Conservation (phyloP, 2,888 invertebrate genomes). For the Chloroclystis v-ata region DNA sequence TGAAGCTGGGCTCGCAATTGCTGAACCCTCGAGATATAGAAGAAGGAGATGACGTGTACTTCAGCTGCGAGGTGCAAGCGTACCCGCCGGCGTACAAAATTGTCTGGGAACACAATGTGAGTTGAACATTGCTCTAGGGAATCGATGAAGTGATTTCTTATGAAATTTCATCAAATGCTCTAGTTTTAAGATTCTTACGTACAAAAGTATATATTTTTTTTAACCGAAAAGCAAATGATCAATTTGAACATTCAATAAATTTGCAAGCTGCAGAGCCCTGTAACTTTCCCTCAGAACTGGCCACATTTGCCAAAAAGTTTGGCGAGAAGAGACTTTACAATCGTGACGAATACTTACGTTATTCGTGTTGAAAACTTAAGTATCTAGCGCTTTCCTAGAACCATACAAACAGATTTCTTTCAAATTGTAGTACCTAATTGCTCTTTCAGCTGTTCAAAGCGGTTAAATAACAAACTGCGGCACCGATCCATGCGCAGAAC, state of each 20-base stretch:
- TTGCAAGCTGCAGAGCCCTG: background rate
- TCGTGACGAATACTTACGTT: conserved; percentile 14
- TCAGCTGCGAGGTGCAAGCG: conserved; percentile 67
- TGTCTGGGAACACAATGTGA: conserved; percentile 75
- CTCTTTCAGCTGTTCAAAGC: background rate
- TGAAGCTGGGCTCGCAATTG: conserved; percentile 63
- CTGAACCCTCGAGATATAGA: conserved; percentile 71
- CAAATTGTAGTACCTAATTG: conserved; percentile 1
- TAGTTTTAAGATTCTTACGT: too few species aligned
- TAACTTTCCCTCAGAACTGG: conserved; percentile 14
- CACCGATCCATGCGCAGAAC: background rate
- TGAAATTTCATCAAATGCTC: too few species aligned
- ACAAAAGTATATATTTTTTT: too few species aligned
- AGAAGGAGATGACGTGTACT: conserved; percentile 73
- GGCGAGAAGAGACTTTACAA: conserved; percentile 10
- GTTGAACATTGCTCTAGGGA: conserved; percentile 36
- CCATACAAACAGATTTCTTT: conserved; percentile 6
- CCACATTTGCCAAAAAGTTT: conserved; percentile 17
- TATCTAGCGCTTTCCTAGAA: conserved; percentile 5
- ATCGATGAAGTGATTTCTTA: too few species aligned
- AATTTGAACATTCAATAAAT: background rate
- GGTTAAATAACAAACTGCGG: background rate
- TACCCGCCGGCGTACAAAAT: conserved; percentile 77
- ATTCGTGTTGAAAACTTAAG: conserved; percentile 17
- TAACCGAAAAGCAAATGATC: too few species aligned